Base-by-base conservation (phyloP, 2,888 invertebrate species). In the Noctuana brunneofusca region DNA sequence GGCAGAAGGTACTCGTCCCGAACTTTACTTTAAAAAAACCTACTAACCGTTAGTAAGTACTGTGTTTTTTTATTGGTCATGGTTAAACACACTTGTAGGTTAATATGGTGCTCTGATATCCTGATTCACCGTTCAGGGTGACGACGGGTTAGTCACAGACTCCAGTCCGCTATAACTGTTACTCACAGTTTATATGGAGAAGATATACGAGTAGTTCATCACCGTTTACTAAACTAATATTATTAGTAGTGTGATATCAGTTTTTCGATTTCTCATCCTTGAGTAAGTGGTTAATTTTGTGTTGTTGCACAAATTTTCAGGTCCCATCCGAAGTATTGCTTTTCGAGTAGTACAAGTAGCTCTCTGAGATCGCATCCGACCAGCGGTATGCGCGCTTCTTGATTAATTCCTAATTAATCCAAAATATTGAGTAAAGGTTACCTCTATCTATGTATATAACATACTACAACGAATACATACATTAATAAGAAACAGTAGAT, bases 51-150 rank as follows among this genome's bases (percentile, higher is more conserved):
- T n/a, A n/a, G n/a, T n/a, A n/a, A n/a, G 4, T 30, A 30, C 27
- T 6, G 27, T 8, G 8, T 30, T 8, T 1, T 6, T 8, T 32
- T 11, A 32, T 32, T 12, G 14, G 38, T 38, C 14, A 4, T 38
- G 38, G 38, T 6, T n/a, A 32, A 38, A 38, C 14, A 38, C 38
- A 38, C 38, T 16, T 38, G 35, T 27, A 8, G 6, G n/a, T 35
- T n/a, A 35, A 35, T 35, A 35, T 38, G 14, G 16, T 16, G 14
- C 8, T 38, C 38, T 14, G 6, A 8, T 14, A 18, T 54, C 41
- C 38, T 38, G 41, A 54, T 24, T 54, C 54, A 54, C 24, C 41
- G 54, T 41, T 38, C 24, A 22, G 38, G 41, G 16, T 24, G 24
- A 27, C 41, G 41, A 6, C 12, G 22, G 24, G 43, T 54, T 41